Evolutionary conservation across 1,140 invertebrate species (phyloP).

Genomic region (Anadara kagoshimensis): DNA sequence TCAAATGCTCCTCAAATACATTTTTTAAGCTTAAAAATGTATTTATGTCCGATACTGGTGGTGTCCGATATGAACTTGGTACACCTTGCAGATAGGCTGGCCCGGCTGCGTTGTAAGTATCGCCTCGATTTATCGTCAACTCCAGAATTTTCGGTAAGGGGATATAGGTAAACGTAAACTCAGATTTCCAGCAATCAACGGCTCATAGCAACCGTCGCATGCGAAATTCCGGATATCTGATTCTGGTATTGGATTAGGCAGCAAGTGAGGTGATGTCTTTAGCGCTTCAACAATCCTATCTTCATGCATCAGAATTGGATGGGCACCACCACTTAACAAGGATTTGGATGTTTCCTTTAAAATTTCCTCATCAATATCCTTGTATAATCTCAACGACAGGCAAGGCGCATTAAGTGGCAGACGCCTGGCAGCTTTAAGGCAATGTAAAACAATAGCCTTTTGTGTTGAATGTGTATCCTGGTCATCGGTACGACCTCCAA

Average conservation of each 20-base stretch:
- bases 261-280: neutral
- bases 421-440: neutral
- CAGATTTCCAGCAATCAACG: neutral
- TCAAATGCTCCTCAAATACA: neutral
- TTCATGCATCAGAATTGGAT: neutral
- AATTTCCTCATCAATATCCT: neutral
- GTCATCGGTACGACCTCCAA: neutral
- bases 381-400: neutral
- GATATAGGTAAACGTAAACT: neutral
- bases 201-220: conserved; percentile 1
- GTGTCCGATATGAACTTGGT: neutral
- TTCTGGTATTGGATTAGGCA: neutral
- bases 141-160: neutral
- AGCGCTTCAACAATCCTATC: neutral
- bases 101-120: neutral
- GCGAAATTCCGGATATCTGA: neutral
- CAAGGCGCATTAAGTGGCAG: neutral
- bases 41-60: neutral
- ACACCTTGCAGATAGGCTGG: neutral
- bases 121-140: neutral
- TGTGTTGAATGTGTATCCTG: neutral
- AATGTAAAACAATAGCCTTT: neutral
- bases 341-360: neutral
- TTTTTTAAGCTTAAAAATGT: neutral
- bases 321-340: neutral